Evolutionary conservation across 2,797 vertebrate species (phyloP).

Genomic region (Anguilla pacifica): DNA sequence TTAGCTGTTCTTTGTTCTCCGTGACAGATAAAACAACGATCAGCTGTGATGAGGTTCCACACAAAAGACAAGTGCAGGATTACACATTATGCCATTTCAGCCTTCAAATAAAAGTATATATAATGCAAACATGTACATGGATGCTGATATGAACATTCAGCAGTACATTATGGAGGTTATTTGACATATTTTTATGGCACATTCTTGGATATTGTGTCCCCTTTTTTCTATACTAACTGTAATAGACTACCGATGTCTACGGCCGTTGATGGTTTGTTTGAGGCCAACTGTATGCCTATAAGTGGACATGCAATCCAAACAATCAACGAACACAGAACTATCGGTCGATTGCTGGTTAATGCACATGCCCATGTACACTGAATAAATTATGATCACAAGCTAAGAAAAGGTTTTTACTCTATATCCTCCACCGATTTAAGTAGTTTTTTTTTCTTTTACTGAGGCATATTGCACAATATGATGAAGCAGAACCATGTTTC

Average conservation of each 20-base stretch:
- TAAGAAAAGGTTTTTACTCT: slow-evolving; percentile 9
- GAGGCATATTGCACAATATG: not conserved
- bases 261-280: not conserved
- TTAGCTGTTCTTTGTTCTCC: slow-evolving; percentile 28
- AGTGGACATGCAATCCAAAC: not conserved
- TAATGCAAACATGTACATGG: not conserved
- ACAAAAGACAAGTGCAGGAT: slow-evolving; percentile 24
- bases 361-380: not conserved
- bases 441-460: not conserved
- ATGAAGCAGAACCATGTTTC: not conserved
- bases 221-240: not conserved
- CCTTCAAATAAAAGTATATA: slow-evolving; percentile 5
- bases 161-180: not conserved
- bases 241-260: not conserved
- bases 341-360: not conserved
- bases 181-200: not conserved
- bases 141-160: not conserved
- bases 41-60: slow-evolving; percentile 12
- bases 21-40: slow-evolving; percentile 37
- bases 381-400: not conserved
- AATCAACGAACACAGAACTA: not conserved
- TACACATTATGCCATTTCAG: not conserved
- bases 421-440: not conserved
- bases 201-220: not conserved
- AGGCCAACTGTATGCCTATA: not conserved